Percentiles rank a stretch among this genome's conserved stretches.
Conservation (phyloP, 2,888 invertebrate genomes). For the Lutraria lutraria region DNA sequence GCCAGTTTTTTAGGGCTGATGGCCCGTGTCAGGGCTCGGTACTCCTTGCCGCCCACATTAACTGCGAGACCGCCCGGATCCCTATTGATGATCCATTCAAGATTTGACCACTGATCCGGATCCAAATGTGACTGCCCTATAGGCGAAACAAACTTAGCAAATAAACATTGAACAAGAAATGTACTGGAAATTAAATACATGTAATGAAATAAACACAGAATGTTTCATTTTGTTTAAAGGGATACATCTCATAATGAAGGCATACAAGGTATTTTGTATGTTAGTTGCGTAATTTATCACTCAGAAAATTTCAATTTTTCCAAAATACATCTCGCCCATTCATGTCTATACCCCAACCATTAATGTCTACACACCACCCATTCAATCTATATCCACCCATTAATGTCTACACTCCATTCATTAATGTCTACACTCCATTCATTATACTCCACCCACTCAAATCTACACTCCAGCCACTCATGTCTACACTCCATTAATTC, state of each 20-base stretch:
- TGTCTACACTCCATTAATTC: too few species aligned
- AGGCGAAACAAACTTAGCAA: slow-evolving; percentile 39
- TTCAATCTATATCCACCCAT: too few species aligned
- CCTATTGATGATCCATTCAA: slow-evolving; percentile 61
- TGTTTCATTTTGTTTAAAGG: neutral
- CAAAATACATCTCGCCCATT: too few species aligned
- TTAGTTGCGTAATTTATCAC: too few species aligned
- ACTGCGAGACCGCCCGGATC: slow-evolving; percentile 53
- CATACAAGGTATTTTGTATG: too few species aligned
- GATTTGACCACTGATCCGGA: slow-evolving; percentile 59
- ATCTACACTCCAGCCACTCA: too few species aligned
- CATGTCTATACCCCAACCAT: too few species aligned
- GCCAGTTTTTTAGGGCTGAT: slow-evolving; percentile 76
- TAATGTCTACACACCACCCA: too few species aligned
- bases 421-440: too few species aligned
- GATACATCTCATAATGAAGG: neutral
- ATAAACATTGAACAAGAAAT: neutral
- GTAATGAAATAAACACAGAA: neutral
- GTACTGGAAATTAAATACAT: neutral
- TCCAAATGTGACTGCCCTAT: slow-evolving; percentile 63
- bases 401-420: too few species aligned
- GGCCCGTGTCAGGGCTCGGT: slow-evolving; percentile 67
- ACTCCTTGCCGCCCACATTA: slow-evolving; percentile 66
- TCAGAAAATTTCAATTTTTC: too few species aligned
- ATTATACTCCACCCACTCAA: too few species aligned